Percentiles rank a stretch among this genome's conserved stretches.
phyloP scores from a whole-genome alignment of 1,140 invertebrate genomes.

The Lithobius niger region DNA sequence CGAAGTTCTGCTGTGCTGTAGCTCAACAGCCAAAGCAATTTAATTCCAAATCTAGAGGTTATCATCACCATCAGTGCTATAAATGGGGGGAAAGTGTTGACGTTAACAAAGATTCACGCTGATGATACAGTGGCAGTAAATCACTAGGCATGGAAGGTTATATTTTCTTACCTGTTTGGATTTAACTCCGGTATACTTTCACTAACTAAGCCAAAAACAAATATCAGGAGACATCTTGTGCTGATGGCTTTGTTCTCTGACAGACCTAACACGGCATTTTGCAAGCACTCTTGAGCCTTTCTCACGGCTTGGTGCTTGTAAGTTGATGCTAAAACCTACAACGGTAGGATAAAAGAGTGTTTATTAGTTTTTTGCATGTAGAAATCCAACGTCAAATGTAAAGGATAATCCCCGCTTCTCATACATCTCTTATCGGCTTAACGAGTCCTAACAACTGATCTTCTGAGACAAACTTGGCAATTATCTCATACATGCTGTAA shows the following conservation, averaged over 20 bases:
- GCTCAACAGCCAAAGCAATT: no score
- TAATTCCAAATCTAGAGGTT: no score
- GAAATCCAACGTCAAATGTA: background rate
- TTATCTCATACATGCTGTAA: slow-evolving; percentile 69
- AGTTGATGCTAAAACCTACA: slow-evolving; percentile 46
- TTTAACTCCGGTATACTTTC: slow-evolving; percentile 50
- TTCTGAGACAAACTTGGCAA: slow-evolving; percentile 62
- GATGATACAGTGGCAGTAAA: no score
- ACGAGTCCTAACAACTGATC: slow-evolving; percentile 60
- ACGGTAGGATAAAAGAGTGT: slow-evolving; percentile 15
- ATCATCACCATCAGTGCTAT: no score
- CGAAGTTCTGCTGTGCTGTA: no score
- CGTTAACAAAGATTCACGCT: no score
- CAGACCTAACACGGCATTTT: slow-evolving; percentile 60
- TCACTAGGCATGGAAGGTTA: no score
- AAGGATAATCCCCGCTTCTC: no score
- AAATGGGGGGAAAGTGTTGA: no score
- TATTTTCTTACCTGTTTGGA: slow-evolving; percentile 13
- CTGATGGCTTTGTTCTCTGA: slow-evolving; percentile 62
- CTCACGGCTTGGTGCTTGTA: slow-evolving; percentile 63
- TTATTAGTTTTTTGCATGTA: slow-evolving; percentile 1
- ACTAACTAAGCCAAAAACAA: slow-evolving; percentile 62
- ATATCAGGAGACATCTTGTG: slow-evolving; percentile 55
- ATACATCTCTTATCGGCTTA: slow-evolving; percentile 64
- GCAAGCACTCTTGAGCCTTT: slow-evolving; percentile 65